Percentiles rank a stretch among this genome's conserved stretches.
Evolutionary conservation across 1,140 invertebrate genomes (phyloP).

Genomic region (Lepidurus packardi): DNA sequence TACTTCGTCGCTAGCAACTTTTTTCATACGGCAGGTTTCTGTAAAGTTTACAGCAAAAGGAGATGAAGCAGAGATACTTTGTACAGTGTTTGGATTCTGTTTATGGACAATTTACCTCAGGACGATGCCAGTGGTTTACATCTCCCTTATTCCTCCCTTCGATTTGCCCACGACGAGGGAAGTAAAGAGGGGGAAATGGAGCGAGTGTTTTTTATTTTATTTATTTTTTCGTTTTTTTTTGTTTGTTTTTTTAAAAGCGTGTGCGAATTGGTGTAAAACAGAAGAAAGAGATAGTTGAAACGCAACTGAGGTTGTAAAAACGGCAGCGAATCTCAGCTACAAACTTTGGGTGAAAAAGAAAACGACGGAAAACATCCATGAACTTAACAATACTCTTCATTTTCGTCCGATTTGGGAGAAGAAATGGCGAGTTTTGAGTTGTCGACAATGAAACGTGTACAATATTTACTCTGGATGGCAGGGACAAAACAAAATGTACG

Average conservation of each 20-base stretch:
- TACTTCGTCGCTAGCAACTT: too few species aligned
- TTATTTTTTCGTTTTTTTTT: too few species aligned
- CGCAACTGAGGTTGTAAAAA: neutral
- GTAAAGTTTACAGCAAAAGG: neutral
- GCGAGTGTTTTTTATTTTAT: neutral
- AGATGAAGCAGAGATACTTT: neutral
- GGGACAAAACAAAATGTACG: neutral
- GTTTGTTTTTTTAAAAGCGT: neutral
- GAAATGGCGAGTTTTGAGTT: neutral
- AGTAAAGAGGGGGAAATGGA: neutral
- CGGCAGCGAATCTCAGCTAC: conserved; percentile 7
- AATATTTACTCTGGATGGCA: neutral
- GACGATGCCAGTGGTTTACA: conserved; percentile 1
- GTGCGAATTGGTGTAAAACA: neutral
- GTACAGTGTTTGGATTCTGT: neutral
- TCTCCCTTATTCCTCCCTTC: neutral
- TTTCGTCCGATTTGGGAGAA: neutral
- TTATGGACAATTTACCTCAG: conserved; percentile 22
- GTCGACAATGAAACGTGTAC: neutral
- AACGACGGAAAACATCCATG: neutral
- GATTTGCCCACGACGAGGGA: neutral
- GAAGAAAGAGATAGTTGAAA: neutral
- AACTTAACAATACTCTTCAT: conserved; percentile 16
- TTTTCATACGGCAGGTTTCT: neutral
- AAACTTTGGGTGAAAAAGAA: neutral